Percentiles rank a stretch among this genome's conserved stretches.
These are phyloP conservation scores for Salmo trutta DNA, from an alignment of 2,797 vertebrate species.

Conservation along the genomic window DNA sequence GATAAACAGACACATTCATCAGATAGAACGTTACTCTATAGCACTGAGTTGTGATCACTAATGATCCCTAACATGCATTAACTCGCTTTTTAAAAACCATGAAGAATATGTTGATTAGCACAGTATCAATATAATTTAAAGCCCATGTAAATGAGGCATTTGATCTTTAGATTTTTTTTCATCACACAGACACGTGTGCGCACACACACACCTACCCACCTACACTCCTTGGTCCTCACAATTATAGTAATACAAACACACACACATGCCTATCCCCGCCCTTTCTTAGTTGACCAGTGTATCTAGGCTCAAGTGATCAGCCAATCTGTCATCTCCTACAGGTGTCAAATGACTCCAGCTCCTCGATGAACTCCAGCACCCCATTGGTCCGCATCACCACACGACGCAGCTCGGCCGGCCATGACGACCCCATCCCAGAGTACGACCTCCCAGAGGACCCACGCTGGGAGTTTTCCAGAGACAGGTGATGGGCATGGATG, in stretches of 20 bases:
- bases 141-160: not conserved
- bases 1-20: constrained; percentile 39
- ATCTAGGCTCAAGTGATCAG: constrained; percentile 70
- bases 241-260: not conserved
- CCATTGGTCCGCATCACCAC: constrained; percentile 95
- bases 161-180: too few relatives aligned
- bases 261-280: constrained; percentile 53
- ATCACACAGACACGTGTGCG: not conserved
- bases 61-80: constrained; percentile 30
- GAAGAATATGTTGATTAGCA: constrained; percentile 18
- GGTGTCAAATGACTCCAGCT: constrained; percentile 97
- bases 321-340: constrained; percentile 69
- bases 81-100: not conserved
- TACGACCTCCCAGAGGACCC: constrained; percentile 96
- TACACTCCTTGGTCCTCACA: not conserved
- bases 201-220: not conserved
- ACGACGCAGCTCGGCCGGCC: constrained; percentile 85
- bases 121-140: constrained; percentile 14
- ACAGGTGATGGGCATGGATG: constrained; percentile 78
- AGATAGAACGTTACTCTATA: constrained; percentile 24
- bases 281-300: constrained; percentile 41
- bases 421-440: constrained; percentile 92
- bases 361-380: constrained; percentile 95
- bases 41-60: constrained; percentile 22
- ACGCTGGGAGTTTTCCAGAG: constrained; percentile 94